Percentiles rank a stretch among this genome's conserved stretches.
Conservation (phyloP, 2,113 vertebrate species). For the Hyaena hyaena region DNA sequence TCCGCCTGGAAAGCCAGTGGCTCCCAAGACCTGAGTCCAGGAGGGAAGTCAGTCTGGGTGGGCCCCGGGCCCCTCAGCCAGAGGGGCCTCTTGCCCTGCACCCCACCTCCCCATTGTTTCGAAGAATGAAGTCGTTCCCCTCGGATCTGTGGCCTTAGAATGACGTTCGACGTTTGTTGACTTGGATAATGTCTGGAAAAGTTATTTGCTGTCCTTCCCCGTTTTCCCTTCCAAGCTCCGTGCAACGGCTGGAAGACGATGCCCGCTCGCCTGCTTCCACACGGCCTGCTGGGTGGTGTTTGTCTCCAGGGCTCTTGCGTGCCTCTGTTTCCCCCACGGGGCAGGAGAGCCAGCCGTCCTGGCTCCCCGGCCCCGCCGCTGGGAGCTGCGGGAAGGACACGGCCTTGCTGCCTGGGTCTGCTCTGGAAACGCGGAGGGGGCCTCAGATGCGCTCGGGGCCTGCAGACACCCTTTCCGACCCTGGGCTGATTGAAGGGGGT, state of each 20-base stretch:
- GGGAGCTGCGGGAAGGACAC: neutral
- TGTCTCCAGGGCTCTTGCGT: neutral
- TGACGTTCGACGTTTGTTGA: slow-evolving; percentile 64
- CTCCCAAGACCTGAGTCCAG: neutral
- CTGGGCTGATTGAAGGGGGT: neutral
- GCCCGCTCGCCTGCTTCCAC: accelerated
- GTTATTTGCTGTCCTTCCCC: neutral
- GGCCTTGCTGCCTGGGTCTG: neutral
- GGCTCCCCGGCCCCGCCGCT: neutral
- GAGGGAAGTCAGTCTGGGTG: neutral
- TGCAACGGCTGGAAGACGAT: neutral
- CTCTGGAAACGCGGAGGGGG: neutral
- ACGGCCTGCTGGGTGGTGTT: accelerated
- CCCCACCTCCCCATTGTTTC: neutral
- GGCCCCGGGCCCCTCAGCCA: neutral
- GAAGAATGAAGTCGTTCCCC: neutral
- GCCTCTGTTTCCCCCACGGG: accelerated
- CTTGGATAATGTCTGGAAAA: slow-evolving; percentile 35
- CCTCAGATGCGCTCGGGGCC: neutral
- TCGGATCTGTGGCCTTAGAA: neutral
- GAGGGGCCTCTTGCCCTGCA: no score
- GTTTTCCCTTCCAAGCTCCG: no score
- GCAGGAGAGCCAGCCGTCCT: accelerated
- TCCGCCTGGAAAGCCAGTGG: neutral
- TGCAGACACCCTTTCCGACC: accelerated